These are phyloP conservation scores for Episyrphus balteatus DNA, from an alignment of 1,140 invertebrate species.

Conservation along the genomic window DNA sequence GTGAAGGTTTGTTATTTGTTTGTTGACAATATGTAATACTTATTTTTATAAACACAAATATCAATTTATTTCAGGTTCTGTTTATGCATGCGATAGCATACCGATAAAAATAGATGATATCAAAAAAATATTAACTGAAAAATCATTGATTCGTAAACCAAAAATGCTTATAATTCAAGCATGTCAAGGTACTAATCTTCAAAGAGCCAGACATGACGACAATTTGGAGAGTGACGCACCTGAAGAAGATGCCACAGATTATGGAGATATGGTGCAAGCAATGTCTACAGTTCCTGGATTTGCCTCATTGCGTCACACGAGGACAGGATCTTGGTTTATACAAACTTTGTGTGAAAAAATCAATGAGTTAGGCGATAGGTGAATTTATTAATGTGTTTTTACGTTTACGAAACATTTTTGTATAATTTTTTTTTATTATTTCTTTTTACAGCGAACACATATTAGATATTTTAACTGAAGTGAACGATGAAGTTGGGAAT, in stretches of 20 bases:
- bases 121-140: constrained; percentile 18
- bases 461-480: constrained; percentile 23
- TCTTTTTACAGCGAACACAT: constrained; percentile 15
- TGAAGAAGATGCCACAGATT: constrained; percentile 3
- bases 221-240: not conserved
- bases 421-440: not conserved
- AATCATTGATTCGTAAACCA: constrained; percentile 16
- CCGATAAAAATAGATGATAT: constrained; percentile 22
- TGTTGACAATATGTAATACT: not conserved
- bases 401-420: not conserved
- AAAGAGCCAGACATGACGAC: not conserved
- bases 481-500: constrained; percentile 11
- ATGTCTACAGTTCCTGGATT: constrained; percentile 29
- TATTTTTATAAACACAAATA: not conserved
- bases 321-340: constrained; percentile 31
- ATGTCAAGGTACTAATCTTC: constrained; percentile 13
- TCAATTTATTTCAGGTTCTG: constrained; percentile 7
- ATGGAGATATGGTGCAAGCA: constrained; percentile 20
- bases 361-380: constrained; percentile 13
- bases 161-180: constrained; percentile 32
- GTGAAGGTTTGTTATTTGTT: constrained; percentile 11
- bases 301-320: constrained; percentile 20
- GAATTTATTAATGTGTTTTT: not conserved
- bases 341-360: constrained; percentile 23
- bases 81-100: constrained; percentile 27